phyloP scores from a whole-genome alignment of 2,797 vertebrate genomes.

The Hippoglossus hippoglossus region DNA sequence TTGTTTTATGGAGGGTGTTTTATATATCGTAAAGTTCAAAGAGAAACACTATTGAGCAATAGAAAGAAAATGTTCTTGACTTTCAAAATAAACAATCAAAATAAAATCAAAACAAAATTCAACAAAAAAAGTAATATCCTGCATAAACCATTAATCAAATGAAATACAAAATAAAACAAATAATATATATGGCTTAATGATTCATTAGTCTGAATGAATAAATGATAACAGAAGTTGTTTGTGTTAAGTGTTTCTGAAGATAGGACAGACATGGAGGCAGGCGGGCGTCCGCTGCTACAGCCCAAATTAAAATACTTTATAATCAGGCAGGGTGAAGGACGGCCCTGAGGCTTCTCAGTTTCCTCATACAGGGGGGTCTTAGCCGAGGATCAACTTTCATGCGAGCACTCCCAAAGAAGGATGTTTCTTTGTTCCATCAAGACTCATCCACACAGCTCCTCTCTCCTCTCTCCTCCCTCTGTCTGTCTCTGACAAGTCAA shows the following conservation, averaged over 20 bases:
- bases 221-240: background rate
- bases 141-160: too few species aligned
- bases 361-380: slow-evolving; percentile 78
- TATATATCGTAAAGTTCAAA: too few species aligned
- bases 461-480: slow-evolving; percentile 11
- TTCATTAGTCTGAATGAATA: background rate
- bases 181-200: background rate
- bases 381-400: slow-evolving; percentile 83
- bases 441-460: slow-evolving; percentile 34
- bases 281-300: slow-evolving; percentile 40
- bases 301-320: slow-evolving; percentile 76
- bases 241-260: background rate
- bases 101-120: too few species aligned
- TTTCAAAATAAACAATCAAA: too few species aligned
- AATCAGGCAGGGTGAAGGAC: slow-evolving; percentile 77
- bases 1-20: too few species aligned
- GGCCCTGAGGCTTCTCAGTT: slow-evolving; percentile 75
- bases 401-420: slow-evolving; percentile 72
- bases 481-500: slow-evolving; percentile 28
- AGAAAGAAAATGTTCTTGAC: too few species aligned
- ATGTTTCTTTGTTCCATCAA: slow-evolving; percentile 77
- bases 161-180: too few species aligned
- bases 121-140: too few species aligned
- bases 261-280: slow-evolving; percentile 12
- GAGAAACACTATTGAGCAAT: too few species aligned